A percentile compares a stretch with the other conserved stretches of the same genome.
Evolutionary conservation across 2,888 invertebrate species (phyloP).

Genomic region (Muscina levida): DNA sequence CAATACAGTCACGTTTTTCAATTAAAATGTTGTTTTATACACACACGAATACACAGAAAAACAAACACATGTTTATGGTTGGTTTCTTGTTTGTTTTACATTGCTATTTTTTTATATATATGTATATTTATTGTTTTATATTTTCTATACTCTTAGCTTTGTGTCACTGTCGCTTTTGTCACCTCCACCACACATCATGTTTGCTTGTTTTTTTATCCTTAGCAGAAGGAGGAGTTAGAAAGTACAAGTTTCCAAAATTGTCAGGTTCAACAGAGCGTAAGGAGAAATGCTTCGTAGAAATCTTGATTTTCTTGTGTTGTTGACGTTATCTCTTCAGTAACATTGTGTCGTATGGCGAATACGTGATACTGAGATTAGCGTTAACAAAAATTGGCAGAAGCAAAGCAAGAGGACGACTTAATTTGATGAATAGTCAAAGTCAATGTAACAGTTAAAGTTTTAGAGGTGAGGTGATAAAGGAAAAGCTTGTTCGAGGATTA

Average conservation of each 20-base stretch:
- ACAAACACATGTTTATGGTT: slow-evolving; percentile 41
- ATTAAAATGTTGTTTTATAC: slow-evolving; percentile 73
- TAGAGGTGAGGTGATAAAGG: too few relatives aligned
- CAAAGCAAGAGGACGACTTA: too few relatives aligned
- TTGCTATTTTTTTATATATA: too few relatives aligned
- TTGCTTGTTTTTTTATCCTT: slow-evolving; percentile 17
- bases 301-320: slow-evolving; percentile 41
- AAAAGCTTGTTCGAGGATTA: too few relatives aligned
- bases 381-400: too few relatives aligned
- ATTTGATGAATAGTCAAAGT: too few relatives aligned
- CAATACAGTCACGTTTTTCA: slow-evolving; percentile 74
- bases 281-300: slow-evolving; percentile 25
- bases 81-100: slow-evolving; percentile 49
- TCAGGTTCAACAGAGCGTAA: too few relatives aligned
- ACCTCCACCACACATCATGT: slow-evolving; percentile 25
- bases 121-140: too few relatives aligned
- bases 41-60: slow-evolving; percentile 3
- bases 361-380: slow-evolving; percentile 47
- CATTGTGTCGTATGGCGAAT: slow-evolving; percentile 55
- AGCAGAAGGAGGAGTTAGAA: too few relatives aligned
- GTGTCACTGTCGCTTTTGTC: slow-evolving; percentile 15
- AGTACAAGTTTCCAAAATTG: too few relatives aligned
- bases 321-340: slow-evolving; percentile 6
- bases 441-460: too few relatives aligned
- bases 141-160: slow-evolving; percentile 68